These are phyloP conservation scores for Melanotaenia trifasciata DNA, from an alignment of 2,797 vertebrate genomes.

Conservation along the genomic window DNA sequence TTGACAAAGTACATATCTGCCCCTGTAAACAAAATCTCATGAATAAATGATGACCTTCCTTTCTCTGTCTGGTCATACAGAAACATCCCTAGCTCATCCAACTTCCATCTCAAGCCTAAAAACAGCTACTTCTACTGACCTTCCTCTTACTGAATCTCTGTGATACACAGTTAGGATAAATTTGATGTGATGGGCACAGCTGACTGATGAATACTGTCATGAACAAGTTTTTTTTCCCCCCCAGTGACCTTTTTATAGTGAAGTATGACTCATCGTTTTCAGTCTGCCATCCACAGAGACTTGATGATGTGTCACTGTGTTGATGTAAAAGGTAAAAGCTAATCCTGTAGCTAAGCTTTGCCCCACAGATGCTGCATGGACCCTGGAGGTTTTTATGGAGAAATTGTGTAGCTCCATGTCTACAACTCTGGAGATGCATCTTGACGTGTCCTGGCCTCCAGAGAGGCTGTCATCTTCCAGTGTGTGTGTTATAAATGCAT, in stretches of 20 bases:
- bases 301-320: constrained; percentile 38
- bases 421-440: constrained; percentile 38
- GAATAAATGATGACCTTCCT: constrained; percentile 34
- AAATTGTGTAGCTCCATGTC: constrained; percentile 27
- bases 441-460: constrained; percentile 41
- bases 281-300: constrained; percentile 19
- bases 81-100: constrained; percentile 12
- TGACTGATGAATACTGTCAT: constrained; percentile 14
- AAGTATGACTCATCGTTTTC: constrained; percentile 59
- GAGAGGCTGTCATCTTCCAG: constrained; percentile 33
- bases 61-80: constrained; percentile 35
- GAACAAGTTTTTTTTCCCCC: constrained; percentile 16
- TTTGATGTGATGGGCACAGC: background rate
- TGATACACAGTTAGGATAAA: constrained; percentile 15
- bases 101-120: constrained; percentile 23
- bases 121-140: background rate
- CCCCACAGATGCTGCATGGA: constrained; percentile 44
- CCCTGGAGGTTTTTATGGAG: constrained; percentile 38
- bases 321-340: constrained; percentile 39
- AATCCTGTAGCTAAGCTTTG: constrained; percentile 41
- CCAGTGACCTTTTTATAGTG: constrained; percentile 25
- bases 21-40: background rate
- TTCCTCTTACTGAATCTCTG: constrained; percentile 2
- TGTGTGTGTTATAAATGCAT: constrained; percentile 25
- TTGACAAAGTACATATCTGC: no score